Evolutionary conservation across 2,888 invertebrate genomes (phyloP), one percentile per base, ranked within the genome.

Genomic region (Latrodectus hesperus): DNA sequence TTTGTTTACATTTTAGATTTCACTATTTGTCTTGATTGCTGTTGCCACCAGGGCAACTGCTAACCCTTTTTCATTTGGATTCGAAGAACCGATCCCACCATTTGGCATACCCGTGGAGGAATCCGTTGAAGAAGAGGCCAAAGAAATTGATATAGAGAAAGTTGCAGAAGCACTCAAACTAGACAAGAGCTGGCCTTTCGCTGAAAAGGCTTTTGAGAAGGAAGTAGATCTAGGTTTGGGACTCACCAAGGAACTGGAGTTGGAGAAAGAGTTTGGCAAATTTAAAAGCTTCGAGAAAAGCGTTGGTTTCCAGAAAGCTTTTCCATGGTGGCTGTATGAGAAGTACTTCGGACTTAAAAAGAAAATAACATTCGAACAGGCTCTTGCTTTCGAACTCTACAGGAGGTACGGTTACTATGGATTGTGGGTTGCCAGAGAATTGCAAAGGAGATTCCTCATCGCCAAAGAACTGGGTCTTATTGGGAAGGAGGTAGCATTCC

Each of bases 291-390:
- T 80, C 3, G 86, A 80, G 55, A 86, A 86, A 38, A 22, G 75
- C 14, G 4, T 22, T 9, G 38, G 53, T 12, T 17, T 72, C 17
- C 74, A 85, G 52, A 85, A 80, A 60, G 9, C 14, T 16, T 79
- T 79, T n/a, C 84, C 84, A 1, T 81, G 81, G 67, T 26, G 17
- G 17, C 5, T 86, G 10, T 81, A 81, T 17, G 72, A 86, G n/a
- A 86, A 86, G 67, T 81, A 81, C 49, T 86, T 86, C 11, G 86
- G 86, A n/a, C 11, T 77, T 1, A 51, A 26, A 9, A 74, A 55
- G 74, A 84, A 84, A 64, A 84, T 86, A n/a, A 72, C 81, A 9
- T 86, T 86, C 11, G 81, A 86, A 52, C 81, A 81, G 67, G 81
- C 86, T 10, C 16, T 86, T 14, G 65, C 67, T 6, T 51, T 71